Evolutionary conservation across 2,113 vertebrate genomes (phyloP).

Genomic region (Bubo scandiacus): DNA sequence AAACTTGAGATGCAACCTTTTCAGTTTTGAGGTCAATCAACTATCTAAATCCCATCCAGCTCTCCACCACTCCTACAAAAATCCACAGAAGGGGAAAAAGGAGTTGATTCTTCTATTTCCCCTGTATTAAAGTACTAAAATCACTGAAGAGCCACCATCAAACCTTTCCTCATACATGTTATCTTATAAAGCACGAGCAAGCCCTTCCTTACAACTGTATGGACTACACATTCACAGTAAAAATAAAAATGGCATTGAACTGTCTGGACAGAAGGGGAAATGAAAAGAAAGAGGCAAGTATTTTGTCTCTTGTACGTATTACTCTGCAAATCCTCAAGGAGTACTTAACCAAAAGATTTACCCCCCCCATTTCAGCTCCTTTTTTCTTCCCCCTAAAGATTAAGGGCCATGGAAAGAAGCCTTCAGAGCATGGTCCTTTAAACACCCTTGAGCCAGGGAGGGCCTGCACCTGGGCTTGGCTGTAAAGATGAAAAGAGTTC

Average conservation of each 20-base stretch:
- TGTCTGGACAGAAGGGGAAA: background rate
- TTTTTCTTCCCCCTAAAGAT: conserved; percentile 10
- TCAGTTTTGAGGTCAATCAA: background rate
- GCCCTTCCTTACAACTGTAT: background rate
- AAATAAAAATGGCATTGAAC: background rate
- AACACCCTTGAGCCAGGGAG: conserved; percentile 34
- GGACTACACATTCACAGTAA: background rate
- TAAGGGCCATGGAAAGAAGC: conserved; percentile 24
- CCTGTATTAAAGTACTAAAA: background rate
- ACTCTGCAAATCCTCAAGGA: conserved; percentile 16
- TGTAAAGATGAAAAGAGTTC: conserved; percentile 52
- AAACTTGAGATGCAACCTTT: background rate
- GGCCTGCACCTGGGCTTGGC: conserved; percentile 46
- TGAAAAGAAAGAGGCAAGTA: background rate
- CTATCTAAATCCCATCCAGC: background rate
- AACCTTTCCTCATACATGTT: background rate
- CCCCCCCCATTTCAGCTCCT: background rate
- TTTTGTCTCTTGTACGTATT: conserved; percentile 1
- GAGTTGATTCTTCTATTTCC: background rate
- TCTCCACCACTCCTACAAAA: background rate
- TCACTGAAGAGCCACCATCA: background rate
- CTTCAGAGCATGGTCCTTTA: conserved; percentile 4
- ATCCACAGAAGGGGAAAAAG: background rate
- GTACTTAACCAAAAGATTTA: conserved; percentile 1
- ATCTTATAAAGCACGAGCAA: background rate